phyloP scores from a whole-genome alignment of 2,113 vertebrate genomes.

The Syrmaticus mikado region DNA sequence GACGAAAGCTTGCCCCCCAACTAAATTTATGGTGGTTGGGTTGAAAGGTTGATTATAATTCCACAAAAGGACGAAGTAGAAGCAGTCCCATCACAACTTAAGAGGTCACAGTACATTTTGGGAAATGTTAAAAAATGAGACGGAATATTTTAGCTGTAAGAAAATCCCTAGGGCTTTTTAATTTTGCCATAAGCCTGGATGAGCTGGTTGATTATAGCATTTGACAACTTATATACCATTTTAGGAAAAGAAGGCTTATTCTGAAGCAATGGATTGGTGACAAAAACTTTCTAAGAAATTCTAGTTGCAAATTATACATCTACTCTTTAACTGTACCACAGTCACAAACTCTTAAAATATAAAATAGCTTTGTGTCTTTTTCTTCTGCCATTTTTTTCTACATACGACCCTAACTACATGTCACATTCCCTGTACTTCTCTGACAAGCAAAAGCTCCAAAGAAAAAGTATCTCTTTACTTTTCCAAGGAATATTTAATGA shows the following conservation, averaged over 20 bases:
- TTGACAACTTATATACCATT: conserved; percentile 57
- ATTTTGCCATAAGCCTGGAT: conserved; percentile 42
- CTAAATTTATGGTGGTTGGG: conserved; percentile 51
- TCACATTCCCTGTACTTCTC: neutral
- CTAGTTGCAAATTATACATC: neutral
- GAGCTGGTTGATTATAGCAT: conserved; percentile 56
- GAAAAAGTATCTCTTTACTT: neutral
- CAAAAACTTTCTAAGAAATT: conserved; percentile 30
- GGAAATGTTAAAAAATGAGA: conserved; percentile 60
- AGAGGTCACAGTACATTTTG: conserved; percentile 35
- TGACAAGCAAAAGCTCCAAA: neutral
- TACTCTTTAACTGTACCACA: neutral
- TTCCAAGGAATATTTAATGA: neutral
- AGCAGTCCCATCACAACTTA: conserved; percentile 48
- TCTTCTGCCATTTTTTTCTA: neutral
- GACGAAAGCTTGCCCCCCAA: conserved; percentile 21
- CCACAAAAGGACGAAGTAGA: conserved; percentile 43
- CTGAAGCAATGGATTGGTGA: conserved; percentile 21
- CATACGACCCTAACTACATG: neutral
- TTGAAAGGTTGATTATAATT: conserved; percentile 41
- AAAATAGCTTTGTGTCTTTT: neutral
- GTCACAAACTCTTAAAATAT: neutral
- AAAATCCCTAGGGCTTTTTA: conserved; percentile 54
- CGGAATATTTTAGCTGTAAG: conserved; percentile 59
- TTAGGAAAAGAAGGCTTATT: conserved; percentile 46